These are phyloP conservation scores for Venusia cambrica DNA, from an alignment of 2,888 invertebrate species.

Conservation along the genomic window DNA sequence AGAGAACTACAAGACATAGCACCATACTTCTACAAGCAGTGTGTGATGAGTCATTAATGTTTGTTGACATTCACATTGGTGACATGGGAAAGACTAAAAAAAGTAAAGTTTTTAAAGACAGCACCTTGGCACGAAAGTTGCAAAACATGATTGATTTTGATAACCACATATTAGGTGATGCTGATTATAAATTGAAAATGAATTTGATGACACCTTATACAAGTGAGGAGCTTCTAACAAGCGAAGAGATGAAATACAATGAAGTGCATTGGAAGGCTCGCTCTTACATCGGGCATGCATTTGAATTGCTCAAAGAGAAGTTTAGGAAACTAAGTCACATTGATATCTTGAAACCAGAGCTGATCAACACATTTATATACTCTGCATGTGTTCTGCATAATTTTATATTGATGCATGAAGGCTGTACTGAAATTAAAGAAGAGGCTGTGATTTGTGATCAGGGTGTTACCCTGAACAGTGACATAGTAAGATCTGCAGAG, in stretches of 20 bases:
- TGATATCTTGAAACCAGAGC: constrained; percentile 53
- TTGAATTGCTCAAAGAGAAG: constrained; percentile 61
- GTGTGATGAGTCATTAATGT: constrained; percentile 66
- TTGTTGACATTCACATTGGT: constrained; percentile 62
- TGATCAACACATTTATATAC: constrained; percentile 51
- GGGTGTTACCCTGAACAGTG: constrained; percentile 58
- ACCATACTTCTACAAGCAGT: constrained; percentile 66
- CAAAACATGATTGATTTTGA: constrained; percentile 65
- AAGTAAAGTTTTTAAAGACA: constrained; percentile 60
- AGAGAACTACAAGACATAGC: constrained; percentile 49
- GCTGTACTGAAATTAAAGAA: constrained; percentile 56
- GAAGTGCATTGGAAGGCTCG: constrained; percentile 64
- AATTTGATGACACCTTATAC: constrained; percentile 68
- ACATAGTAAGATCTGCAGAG: constrained; percentile 56
- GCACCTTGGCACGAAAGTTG: constrained; percentile 51
- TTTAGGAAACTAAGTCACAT: constrained; percentile 63
- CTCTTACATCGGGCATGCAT: constrained; percentile 62
- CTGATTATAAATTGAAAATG: constrained; percentile 60
- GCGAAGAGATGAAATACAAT: constrained; percentile 74
- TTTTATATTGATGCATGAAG: constrained; percentile 67
- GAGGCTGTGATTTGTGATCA: constrained; percentile 60
- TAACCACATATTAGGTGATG: constrained; percentile 66
- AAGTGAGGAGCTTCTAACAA: constrained; percentile 62
- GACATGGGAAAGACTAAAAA: constrained; percentile 58
- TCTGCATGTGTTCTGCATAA: constrained; percentile 70